phyloP scores from a whole-genome alignment of 2,888 invertebrate species.

The Rhagium mordax region DNA sequence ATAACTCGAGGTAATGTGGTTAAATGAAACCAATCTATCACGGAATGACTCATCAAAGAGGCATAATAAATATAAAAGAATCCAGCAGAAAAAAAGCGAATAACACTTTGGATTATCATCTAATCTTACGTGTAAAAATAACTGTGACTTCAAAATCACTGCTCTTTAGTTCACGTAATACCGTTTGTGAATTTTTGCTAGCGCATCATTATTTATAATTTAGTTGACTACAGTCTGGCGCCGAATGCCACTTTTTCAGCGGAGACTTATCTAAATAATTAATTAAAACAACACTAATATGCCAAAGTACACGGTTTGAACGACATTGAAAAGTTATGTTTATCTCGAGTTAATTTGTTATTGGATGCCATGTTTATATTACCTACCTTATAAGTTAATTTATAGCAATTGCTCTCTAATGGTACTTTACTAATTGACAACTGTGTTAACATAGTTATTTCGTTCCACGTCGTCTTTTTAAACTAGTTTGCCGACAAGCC shows the following conservation, averaged over 20 bases:
- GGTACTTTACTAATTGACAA: constrained; percentile 35
- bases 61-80: not conserved
- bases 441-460: constrained; percentile 34
- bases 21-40: constrained; percentile 10
- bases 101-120: constrained; percentile 1
- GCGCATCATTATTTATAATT: not conserved
- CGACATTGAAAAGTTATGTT: constrained; percentile 41
- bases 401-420: constrained; percentile 46
- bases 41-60: not conserved
- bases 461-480: constrained; percentile 18
- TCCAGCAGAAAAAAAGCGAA: not conserved
- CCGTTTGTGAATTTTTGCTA: not conserved
- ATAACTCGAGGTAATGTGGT: not conserved
- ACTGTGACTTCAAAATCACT: constrained; percentile 7
- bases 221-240: not conserved
- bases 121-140: not conserved
- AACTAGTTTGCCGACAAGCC: constrained; percentile 10
- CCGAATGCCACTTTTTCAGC: constrained; percentile 15
- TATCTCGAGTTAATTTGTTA: constrained; percentile 44
- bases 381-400: constrained; percentile 49
- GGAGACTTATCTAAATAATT: constrained; percentile 33
- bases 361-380: constrained; percentile 40
- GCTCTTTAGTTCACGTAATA: not conserved
- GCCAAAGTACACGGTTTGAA: constrained; percentile 30
- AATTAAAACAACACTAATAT: constrained; percentile 35